Percentiles rank a stretch among this genome's conserved stretches.
Evolutionary conservation across 2,888 invertebrate genomes (phyloP).

Genomic region (Phrixothrix hirtus): DNA sequence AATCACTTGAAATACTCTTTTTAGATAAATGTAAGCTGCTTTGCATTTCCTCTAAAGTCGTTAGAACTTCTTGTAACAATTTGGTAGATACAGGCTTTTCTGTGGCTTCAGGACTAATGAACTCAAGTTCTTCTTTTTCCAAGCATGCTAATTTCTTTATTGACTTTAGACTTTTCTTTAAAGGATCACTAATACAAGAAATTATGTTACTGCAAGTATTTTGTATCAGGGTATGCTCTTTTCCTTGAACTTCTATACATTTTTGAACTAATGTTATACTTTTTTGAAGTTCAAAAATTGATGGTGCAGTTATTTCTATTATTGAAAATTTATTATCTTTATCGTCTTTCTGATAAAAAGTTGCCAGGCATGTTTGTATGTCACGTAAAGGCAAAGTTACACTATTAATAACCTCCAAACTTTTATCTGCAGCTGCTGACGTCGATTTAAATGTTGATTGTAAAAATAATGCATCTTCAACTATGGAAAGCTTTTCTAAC

Average conservation of each 20-base stretch:
- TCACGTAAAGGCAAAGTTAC: constrained; percentile 66
- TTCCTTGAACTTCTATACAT: constrained; percentile 69
- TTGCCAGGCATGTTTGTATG: constrained; percentile 64
- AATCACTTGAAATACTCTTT: no score
- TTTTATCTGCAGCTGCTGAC: constrained; percentile 67
- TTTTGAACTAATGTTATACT: constrained; percentile 69
- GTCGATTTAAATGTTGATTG: constrained; percentile 70
- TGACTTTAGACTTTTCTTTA: constrained; percentile 61
- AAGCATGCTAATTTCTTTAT: constrained; percentile 59
- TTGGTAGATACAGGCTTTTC: constrained; percentile 49
- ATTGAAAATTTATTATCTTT: constrained; percentile 58
- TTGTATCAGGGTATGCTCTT: constrained; percentile 69
- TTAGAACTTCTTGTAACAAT: constrained; percentile 57
- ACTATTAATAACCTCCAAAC: constrained; percentile 67
- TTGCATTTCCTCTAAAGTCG: constrained; percentile 65
- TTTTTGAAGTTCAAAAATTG: constrained; percentile 67
- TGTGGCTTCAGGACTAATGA: neutral
- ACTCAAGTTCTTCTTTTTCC: constrained; percentile 53
- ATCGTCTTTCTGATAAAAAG: constrained; percentile 56
- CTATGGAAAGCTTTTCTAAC: constrained; percentile 62
- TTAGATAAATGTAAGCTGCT: constrained; percentile 53
- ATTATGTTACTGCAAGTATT: constrained; percentile 70
- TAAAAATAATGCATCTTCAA: constrained; percentile 67
- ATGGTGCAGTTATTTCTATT: constrained; percentile 61
- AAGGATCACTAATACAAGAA: constrained; percentile 62